Conservation (phyloP, 1,140 invertebrate species). For the Drosophila chauvacae region DNA sequence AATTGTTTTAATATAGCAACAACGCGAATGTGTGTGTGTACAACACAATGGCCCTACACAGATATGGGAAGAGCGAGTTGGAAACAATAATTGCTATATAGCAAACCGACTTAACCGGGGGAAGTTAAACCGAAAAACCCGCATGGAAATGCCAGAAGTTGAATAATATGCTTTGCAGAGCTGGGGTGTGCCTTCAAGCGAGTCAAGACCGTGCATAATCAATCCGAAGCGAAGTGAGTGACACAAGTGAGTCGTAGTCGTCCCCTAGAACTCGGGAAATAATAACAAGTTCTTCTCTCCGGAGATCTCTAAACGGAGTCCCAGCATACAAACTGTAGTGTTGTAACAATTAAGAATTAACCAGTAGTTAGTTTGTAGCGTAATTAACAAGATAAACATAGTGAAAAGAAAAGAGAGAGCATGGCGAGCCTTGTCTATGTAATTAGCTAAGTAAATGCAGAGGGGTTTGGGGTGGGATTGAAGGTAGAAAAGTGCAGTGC, state of each 20-base stretch:
- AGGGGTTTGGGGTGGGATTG: not conserved
- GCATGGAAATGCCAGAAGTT: constrained; percentile 65
- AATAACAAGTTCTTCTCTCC: constrained; percentile 40
- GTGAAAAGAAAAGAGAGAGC: constrained; percentile 12
- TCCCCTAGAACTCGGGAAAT: constrained; percentile 30
- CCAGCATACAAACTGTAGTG: constrained; percentile 49
- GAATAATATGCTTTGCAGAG: constrained; percentile 17
- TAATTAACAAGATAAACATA: constrained; percentile 75
- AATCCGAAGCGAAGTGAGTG: constrained; percentile 47
- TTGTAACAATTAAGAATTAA: constrained; percentile 77
- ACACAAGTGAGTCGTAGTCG: constrained; percentile 50
- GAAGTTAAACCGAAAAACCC: constrained; percentile 56
- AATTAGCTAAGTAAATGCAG: constrained; percentile 42
- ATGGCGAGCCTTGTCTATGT: constrained; percentile 18
- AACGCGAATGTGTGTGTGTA: constrained; percentile 14
- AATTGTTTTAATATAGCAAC: constrained; percentile 41
- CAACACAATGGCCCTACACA: constrained; percentile 16
- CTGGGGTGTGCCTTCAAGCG: constrained; percentile 46
- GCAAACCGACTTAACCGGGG: constrained; percentile 20
- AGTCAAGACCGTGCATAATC: constrained; percentile 74
- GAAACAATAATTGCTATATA: constrained; percentile 45
- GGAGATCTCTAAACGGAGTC: constrained; percentile 16
- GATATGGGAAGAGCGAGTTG: constrained; percentile 31
- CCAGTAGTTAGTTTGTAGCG: constrained; percentile 66
- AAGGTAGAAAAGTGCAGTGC: constrained; percentile 11